These are phyloP conservation scores for Ptychodera flava DNA, from an alignment of 35 echinoderm and acorn worm species.

Conservation along the genomic window DNA sequence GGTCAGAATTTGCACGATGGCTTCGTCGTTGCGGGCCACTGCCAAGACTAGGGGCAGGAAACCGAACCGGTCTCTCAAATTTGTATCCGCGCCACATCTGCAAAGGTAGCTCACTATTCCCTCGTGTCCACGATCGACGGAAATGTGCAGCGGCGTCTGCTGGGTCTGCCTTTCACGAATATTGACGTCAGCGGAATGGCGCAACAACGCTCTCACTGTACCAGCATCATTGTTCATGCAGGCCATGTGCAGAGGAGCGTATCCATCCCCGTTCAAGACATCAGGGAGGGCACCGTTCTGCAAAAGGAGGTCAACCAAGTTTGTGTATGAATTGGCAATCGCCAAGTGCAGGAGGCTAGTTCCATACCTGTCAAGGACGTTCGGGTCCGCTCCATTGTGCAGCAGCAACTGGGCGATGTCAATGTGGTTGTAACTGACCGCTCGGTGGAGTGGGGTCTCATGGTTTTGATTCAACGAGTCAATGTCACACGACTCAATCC, in stretches of 20 bases:
- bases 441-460: neutral
- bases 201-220: neutral
- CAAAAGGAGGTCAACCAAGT: neutral
- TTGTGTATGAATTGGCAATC: neutral
- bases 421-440: neutral
- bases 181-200: neutral
- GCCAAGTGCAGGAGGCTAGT: neutral
- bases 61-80: neutral
- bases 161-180: neutral
- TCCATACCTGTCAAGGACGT: neutral
- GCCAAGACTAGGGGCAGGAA: neutral
- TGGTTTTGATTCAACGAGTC: neutral
- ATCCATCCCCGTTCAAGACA: neutral
- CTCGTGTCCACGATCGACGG: neutral
- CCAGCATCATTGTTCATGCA: neutral
- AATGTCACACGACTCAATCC: neutral
- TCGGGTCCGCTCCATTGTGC: neutral
- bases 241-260: neutral
- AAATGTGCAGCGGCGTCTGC: neutral
- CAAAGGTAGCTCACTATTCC: neutral
- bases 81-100: neutral
- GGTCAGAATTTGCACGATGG: neutral
- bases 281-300: neutral
- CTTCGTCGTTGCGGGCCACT: neutral
- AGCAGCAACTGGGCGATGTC: neutral